Percentiles rank a stretch among this genome's conserved stretches.
Evolutionary conservation across 2,113 vertebrate species (phyloP).

Genomic region (Lepisosteus osseus): DNA sequence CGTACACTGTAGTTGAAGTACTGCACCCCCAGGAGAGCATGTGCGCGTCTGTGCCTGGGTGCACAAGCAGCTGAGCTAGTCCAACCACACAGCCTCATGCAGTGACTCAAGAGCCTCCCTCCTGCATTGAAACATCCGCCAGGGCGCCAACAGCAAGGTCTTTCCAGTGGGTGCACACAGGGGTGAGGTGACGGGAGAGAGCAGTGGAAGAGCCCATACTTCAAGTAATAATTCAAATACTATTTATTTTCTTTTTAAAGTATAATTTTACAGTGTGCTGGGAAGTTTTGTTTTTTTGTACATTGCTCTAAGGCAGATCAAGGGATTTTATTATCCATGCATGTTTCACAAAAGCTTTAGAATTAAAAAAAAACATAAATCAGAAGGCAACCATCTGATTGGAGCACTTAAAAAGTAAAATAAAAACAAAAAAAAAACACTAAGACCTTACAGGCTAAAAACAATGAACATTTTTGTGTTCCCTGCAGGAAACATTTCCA

Average conservation of each 20-base stretch:
- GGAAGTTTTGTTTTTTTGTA: neutral
- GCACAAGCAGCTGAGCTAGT: neutral
- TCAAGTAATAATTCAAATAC: conserved; percentile 6
- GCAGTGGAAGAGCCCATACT: conserved; percentile 18
- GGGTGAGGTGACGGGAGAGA: neutral
- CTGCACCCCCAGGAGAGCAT: neutral
- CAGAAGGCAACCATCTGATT: conserved; percentile 17
- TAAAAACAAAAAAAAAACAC: neutral
- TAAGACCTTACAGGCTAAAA: conserved; percentile 23
- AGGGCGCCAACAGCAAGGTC: neutral
- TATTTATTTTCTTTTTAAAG: conserved; percentile 8
- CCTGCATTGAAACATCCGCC: neutral
- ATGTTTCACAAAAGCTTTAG: conserved; percentile 7
- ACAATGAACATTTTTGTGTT: conserved; percentile 6
- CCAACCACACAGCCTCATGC: neutral
- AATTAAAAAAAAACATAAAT: neutral
- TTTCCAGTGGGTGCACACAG: neutral
- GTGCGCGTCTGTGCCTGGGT: neutral
- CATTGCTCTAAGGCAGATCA: conserved; percentile 5
- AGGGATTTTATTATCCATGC: conserved; percentile 6
- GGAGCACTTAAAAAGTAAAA: neutral
- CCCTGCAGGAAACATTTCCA: conserved; percentile 27
- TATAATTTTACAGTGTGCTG: conserved; percentile 2
- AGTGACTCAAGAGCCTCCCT: neutral
- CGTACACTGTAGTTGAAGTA: neutral